Evolutionary conservation across 2,888 invertebrate genomes (phyloP).

Genomic region (Phymatocera aterrima): DNA sequence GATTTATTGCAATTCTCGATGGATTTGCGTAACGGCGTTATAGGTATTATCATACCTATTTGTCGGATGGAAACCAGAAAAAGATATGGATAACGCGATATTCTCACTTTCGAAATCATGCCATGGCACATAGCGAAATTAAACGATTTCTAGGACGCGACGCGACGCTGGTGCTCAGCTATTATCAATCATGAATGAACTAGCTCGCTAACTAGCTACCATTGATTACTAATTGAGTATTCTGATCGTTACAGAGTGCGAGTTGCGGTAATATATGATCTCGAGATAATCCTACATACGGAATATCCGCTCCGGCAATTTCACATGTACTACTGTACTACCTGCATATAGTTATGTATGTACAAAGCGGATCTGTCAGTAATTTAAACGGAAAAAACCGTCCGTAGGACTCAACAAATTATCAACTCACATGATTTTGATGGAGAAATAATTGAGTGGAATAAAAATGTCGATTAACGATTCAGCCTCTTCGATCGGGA

Average conservation of each 20-base stretch:
- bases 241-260: background rate
- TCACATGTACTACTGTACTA: background rate
- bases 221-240: slow-evolving; percentile 30
- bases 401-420: too few relatives aligned
- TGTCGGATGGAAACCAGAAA: too few relatives aligned
- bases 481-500: too few relatives aligned
- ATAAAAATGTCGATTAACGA: background rate
- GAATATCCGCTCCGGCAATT: too few relatives aligned
- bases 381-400: too few relatives aligned
- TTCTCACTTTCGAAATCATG: too few relatives aligned
- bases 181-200: background rate
- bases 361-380: background rate
- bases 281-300: too few relatives aligned
- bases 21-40: too few relatives aligned
- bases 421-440: background rate
- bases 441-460: background rate
- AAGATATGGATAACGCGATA: too few relatives aligned
- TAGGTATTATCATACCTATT: too few relatives aligned
- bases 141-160: background rate
- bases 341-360: background rate
- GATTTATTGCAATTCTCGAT: too few relatives aligned
- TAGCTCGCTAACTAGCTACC: slow-evolving; percentile 21
- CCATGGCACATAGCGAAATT: background rate
- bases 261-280: background rate
- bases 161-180: background rate